phyloP scores from a whole-genome alignment of 2,888 invertebrate species.

The Melolontha melolontha region DNA sequence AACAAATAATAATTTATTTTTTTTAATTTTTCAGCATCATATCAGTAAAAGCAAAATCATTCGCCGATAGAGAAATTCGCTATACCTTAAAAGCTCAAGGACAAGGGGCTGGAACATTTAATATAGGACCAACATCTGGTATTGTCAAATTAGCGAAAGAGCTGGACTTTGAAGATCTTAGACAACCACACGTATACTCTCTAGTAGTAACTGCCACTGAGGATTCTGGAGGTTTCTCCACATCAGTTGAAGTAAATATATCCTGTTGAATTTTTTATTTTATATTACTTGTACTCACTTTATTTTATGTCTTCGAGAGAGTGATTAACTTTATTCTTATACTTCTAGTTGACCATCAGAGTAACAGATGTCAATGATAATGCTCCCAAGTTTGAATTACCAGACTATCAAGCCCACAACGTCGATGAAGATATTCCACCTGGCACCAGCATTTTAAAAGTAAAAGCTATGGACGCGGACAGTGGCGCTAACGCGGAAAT shows the following conservation, averaged over 20 bases:
- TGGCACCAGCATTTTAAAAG: constrained; percentile 92
- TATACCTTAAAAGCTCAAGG: constrained; percentile 95
- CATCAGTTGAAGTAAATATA: constrained; percentile 85
- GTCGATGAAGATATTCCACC: constrained; percentile 94
- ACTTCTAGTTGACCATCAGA: constrained; percentile 85
- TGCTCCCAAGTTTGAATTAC: constrained; percentile 94
- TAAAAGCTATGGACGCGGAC: constrained; percentile 95
- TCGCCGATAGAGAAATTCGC: constrained; percentile 96
- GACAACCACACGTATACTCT: constrained; percentile 94
- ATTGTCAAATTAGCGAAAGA: constrained; percentile 96
- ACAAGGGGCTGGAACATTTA: constrained; percentile 94
- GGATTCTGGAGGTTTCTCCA: constrained; percentile 97
- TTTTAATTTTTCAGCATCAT: constrained; percentile 81
- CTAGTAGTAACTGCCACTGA: constrained; percentile 95
- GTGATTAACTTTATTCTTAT: constrained; percentile 6
- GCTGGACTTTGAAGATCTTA: constrained; percentile 95
- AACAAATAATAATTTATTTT: not conserved
- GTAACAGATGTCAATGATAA: constrained; percentile 98
- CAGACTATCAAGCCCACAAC: constrained; percentile 96
- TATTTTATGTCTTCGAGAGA: no score
- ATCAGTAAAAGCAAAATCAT: constrained; percentile 96
- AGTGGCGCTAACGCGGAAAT: constrained; percentile 96
- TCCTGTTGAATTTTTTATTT: not conserved
- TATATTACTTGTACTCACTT: not conserved
- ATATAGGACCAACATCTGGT: constrained; percentile 93